phyloP scores from a whole-genome alignment of 2,888 invertebrate genomes.

The Brachylomia viminalis region DNA sequence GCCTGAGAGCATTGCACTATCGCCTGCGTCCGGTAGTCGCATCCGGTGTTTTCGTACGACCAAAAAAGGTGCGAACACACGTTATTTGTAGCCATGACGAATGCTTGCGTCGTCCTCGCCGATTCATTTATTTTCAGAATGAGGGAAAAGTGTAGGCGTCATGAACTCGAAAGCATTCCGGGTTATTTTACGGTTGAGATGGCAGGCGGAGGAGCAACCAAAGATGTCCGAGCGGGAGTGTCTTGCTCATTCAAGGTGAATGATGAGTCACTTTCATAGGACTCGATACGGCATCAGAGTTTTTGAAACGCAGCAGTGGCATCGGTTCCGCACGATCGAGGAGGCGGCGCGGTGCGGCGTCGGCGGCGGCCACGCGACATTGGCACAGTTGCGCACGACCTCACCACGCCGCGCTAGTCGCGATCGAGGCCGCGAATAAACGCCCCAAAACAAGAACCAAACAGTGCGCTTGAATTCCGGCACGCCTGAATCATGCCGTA shows the following conservation, averaged over 20 bases:
- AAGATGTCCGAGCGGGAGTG: conserved; percentile 42
- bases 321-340: conserved; percentile 85
- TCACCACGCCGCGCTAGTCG: conserved; percentile 77
- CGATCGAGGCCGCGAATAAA: conserved; percentile 87
- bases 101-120: conserved; percentile 80
- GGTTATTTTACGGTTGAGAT: conserved; percentile 67
- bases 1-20: conserved; percentile 83
- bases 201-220: conserved; percentile 37
- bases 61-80: conserved; percentile 89
- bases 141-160: conserved; percentile 80
- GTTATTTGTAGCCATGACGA: conserved; percentile 89
- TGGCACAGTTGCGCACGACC: conserved; percentile 90
- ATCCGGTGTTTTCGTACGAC: conserved; percentile 89
- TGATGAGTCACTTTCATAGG: conserved; percentile 65
- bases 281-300: conserved; percentile 46
- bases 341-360: conserved; percentile 73
- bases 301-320: conserved; percentile 65
- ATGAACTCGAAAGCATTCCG: conserved; percentile 74
- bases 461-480: conserved; percentile 84
- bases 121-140: conserved; percentile 85
- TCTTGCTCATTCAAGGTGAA: conserved; percentile 63
- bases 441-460: conserved; percentile 86
- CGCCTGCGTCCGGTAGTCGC: conserved; percentile 87
- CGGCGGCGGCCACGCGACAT: conserved; percentile 83
- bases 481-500: conserved; percentile 85